Percentiles rank a stretch among this genome's conserved stretches.
These are phyloP conservation scores for Tolypeutes matacus DNA, from an alignment of 2,797 vertebrate genomes.

Conservation along the genomic window DNA sequence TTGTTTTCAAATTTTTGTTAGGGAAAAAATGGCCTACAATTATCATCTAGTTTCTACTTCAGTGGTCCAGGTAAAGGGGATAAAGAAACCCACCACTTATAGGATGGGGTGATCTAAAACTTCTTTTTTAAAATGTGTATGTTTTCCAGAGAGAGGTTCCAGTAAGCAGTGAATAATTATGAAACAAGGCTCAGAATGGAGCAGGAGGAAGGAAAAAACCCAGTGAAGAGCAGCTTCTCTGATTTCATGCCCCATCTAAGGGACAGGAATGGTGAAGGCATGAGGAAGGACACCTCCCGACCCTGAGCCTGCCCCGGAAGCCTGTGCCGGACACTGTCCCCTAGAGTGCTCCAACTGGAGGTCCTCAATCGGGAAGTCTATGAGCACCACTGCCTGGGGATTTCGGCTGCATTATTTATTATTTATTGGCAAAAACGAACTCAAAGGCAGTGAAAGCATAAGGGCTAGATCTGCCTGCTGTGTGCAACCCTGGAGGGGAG, in stretches of 20 bases:
- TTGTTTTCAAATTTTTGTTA: not conserved
- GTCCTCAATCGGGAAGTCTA: not conserved
- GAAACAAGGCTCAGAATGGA: not conserved
- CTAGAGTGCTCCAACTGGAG: not conserved
- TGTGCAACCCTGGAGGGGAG: not conserved
- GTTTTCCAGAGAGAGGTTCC: not conserved
- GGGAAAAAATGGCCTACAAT: not conserved
- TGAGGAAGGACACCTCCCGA: accelerated
- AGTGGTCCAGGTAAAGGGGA: not conserved
- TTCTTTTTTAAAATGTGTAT: not conserved
- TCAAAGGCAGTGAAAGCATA: not conserved
- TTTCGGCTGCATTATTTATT: not conserved
- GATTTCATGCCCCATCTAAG: not conserved
- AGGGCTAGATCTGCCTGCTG: not conserved
- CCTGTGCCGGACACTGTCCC: not conserved
- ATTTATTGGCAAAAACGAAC: constrained; percentile 57
- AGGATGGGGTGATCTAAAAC: not conserved
- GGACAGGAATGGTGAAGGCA: not conserved
- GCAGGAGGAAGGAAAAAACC: not conserved
- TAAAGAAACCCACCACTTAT: not conserved
- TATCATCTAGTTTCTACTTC: not conserved
- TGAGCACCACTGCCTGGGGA: not conserved
- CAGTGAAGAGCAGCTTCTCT: not conserved
- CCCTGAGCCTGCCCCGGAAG: not conserved
- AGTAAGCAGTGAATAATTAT: not conserved